Evolutionary conservation across 2,888 invertebrate species (phyloP).

Genomic region (Caenorhabditis sp.): DNA sequence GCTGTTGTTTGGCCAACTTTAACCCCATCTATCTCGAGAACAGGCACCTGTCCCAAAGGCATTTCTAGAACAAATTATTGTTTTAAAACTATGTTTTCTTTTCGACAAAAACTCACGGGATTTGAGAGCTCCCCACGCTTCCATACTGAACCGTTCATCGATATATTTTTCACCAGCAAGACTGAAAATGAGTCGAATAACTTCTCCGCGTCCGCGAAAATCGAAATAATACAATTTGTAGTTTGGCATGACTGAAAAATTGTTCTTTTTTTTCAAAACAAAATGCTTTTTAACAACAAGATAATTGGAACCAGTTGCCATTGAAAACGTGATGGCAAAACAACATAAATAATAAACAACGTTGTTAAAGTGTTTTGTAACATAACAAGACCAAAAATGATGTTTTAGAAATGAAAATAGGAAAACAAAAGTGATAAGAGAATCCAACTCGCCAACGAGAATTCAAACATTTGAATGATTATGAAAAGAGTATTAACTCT

Average conservation of each 20-base stretch:
- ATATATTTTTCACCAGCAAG: conserved; percentile 53
- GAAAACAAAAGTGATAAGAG: neutral
- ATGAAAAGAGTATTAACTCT: too few species aligned
- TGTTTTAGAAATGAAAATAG: too few species aligned
- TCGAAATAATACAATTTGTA: conserved; percentile 61
- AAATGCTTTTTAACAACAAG: too few species aligned
- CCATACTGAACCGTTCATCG: conserved; percentile 48
- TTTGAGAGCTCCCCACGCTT: conserved; percentile 58
- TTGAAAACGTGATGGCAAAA: neutral
- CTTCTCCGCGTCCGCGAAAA: conserved; percentile 57
- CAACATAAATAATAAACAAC: neutral
- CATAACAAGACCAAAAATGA: too few species aligned
- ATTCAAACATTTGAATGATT: neutral
- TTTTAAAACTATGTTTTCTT: neutral
- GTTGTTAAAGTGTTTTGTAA: too few species aligned
- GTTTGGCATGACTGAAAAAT: conserved; percentile 17
- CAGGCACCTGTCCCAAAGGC: conserved; percentile 66
- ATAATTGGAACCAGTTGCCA: too few species aligned
- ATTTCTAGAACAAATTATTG: conserved; percentile 50
- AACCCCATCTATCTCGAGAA: conserved; percentile 64
- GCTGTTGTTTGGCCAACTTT: conserved; percentile 61
- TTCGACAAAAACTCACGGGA: conserved; percentile 33
- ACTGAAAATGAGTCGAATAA: conserved; percentile 58
- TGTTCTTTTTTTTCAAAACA: too few species aligned
- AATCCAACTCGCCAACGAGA: neutral